phyloP scores from a whole-genome alignment of 2,888 invertebrate species.

The Notodonta ziczac region DNA sequence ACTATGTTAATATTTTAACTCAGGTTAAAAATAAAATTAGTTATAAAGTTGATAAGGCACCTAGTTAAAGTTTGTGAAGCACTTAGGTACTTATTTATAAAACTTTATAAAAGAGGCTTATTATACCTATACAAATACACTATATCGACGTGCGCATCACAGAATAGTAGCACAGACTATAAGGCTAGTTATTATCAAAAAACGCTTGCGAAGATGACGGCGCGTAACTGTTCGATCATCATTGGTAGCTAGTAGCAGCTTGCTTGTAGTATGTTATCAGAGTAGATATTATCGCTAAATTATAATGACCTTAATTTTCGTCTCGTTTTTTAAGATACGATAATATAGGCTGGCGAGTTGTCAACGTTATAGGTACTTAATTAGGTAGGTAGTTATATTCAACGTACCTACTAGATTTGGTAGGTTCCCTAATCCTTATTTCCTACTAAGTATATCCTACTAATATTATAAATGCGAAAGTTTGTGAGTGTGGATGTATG shows the following conservation, averaged over 20 bases:
- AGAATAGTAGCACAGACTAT: constrained; percentile 29
- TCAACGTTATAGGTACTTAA: no score
- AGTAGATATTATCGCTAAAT: neutral
- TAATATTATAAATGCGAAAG: no score
- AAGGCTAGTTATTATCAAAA: constrained; percentile 6
- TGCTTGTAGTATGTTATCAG: constrained; percentile 2
- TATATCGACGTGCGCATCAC: constrained; percentile 24
- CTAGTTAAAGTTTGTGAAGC: no score
- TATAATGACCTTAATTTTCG: neutral
- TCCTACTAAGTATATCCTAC: no score
- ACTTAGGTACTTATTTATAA: no score
- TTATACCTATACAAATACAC: neutral
- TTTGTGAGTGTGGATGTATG: no score
- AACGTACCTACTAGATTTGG: no score
- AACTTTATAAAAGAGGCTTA: neutral
- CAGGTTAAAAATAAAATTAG: neutral
- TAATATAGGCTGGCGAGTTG: no score
- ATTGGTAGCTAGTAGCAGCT: neutral
- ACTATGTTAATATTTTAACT: neutral
- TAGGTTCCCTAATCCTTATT: no score
- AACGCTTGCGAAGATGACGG: constrained; percentile 22
- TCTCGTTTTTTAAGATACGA: neutral
- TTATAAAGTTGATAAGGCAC: neutral
- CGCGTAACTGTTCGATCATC: constrained; percentile 7
- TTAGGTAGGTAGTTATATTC: no score